Conservation (phyloP, 2,113 vertebrate species). For the Apaloderma vittatum region DNA sequence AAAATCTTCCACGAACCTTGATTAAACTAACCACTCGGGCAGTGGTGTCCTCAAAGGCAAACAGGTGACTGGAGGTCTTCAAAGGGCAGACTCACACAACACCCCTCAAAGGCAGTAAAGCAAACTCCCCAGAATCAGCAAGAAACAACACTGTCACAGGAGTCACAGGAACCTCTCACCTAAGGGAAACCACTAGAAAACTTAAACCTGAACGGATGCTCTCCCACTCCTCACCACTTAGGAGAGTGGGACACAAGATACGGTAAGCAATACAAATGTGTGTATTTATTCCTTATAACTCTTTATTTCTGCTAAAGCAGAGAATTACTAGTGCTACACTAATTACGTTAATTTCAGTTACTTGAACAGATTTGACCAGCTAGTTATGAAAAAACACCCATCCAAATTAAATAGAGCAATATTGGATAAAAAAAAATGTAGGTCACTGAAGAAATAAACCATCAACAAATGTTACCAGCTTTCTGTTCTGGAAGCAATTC, state of each 20-base stretch:
- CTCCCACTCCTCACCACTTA: background rate
- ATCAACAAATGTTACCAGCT: background rate
- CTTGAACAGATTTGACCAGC: background rate
- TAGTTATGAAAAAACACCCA: background rate
- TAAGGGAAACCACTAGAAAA: background rate
- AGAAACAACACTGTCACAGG: background rate
- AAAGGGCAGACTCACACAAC: background rate
- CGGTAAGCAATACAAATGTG: fast-evolving
- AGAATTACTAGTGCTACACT: background rate
- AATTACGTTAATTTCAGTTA: background rate
- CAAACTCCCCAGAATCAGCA: background rate
- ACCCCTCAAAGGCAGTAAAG: background rate
- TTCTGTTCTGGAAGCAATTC: background rate
- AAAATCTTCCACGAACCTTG: background rate
- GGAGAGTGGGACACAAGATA: background rate
- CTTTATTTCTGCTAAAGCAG: background rate
- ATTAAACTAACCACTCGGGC: background rate
- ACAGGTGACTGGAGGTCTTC: background rate
- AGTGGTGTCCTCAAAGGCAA: background rate
- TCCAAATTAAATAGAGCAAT: background rate
- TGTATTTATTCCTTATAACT: background rate
- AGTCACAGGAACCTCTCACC: background rate
- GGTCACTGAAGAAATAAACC: constrained; percentile 9
- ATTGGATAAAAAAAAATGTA: background rate
- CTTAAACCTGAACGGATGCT: background rate